Base-by-base conservation (phyloP, 1,140 invertebrate genomes). In the Diorhabda sublineata region DNA sequence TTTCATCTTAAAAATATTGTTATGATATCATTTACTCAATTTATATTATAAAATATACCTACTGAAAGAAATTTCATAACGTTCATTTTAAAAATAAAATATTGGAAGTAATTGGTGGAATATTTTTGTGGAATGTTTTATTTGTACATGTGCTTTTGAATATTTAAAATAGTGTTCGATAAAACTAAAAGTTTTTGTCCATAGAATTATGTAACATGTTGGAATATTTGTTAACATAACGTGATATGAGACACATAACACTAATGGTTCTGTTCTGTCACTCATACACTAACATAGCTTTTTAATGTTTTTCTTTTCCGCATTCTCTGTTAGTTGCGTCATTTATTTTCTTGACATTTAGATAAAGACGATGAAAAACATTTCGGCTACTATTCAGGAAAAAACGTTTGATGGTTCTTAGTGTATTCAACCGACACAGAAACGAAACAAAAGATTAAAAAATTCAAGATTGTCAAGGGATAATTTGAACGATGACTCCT, bases 281-380 rank as follows among this genome's bases (percentile, higher is more conserved):
- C 47, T 52, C 47, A 52, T 52, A 52, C 47, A 52, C 47, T n/a
- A n/a, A 52, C 47, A 52, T n/a, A 52, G n/a, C 47, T 52, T 52
- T 52, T 52, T 52, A n/a, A 6, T n/a, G 47, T 3, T 8, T 52
- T 4, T 52, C 47, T 52, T 52, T 6, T 52, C n/a, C 6, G 47
- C 47, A 52, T 52, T 52, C 47, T 52, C 47, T n/a, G 6, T n/a
- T 2, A n/a, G 6, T 52, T 4, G 6, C 47, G 47, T 52, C 47
- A 52, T 52, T 52, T 52, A 52, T 52, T 52, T 52, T 52, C 47
- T 52, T 52, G 47, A n/a, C 47, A 8, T 52, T 52, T n/a, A 52
- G 47, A 52, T 4, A 52, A 4, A 3, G 4, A 52, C 47, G 47
- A 6, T 6, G n/a, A 52, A 52, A 52, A 52, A 52, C 47, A 8